Conservation (phyloP, 2,113 vertebrate species). For the Phocoena sinus region DNA sequence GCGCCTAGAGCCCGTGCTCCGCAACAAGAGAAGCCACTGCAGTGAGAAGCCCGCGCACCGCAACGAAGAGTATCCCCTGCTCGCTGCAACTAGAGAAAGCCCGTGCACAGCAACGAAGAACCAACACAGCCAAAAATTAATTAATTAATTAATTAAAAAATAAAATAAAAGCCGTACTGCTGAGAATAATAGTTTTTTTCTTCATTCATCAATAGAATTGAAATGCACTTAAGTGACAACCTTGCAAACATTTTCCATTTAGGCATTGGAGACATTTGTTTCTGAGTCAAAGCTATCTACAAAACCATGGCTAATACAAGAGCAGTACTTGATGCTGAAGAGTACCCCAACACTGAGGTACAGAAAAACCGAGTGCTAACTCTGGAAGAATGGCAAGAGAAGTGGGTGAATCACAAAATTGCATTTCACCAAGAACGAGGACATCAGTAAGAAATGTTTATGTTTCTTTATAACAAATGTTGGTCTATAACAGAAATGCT, state of each 20-base stretch:
- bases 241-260: neutral
- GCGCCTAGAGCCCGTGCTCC: too few species aligned
- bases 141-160: too few species aligned
- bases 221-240: neutral
- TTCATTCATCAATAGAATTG: neutral
- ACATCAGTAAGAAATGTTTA: slow-evolving; percentile 79
- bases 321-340: neutral
- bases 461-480: neutral
- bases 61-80: too few species aligned
- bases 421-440: slow-evolving; percentile 83
- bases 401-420: slow-evolving; percentile 81
- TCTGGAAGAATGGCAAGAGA: slow-evolving; percentile 84
- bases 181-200: neutral
- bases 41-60: too few species aligned
- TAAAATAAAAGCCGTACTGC: neutral
- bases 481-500: neutral
- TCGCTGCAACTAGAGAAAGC: too few species aligned
- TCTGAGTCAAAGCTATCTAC: neutral
- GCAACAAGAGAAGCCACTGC: too few species aligned
- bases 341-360: neutral
- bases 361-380: slow-evolving; percentile 79
- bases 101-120: too few species aligned
- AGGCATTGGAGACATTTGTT: neutral
- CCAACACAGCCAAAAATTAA: too few species aligned
- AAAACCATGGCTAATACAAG: slow-evolving; percentile 55